A percentile compares a stretch with the other conserved stretches of the same genome.
Evolutionary conservation across 37 sponge, comb jelly and placozoan genomes (phyloP).

Genomic region (Cladorhizidae sp.): DNA sequence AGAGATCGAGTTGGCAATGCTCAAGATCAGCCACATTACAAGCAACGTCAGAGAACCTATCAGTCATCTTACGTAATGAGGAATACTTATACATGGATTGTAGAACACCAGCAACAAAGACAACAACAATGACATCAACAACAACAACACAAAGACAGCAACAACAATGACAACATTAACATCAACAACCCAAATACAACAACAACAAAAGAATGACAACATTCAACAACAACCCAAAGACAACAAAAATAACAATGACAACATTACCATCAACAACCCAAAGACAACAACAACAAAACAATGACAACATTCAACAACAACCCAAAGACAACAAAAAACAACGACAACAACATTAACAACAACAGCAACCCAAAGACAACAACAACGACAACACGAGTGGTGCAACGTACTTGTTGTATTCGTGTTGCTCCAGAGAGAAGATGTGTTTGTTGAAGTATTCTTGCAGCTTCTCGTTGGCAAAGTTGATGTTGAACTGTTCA

Average conservation of each 20-base stretch:
- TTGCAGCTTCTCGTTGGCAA: constrained; percentile 99
- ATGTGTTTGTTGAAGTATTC: constrained; percentile 99
- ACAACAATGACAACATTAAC: too few relatives aligned
- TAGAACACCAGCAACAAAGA: too few relatives aligned
- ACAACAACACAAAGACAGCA: too few relatives aligned
- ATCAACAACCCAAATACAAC: too few relatives aligned
- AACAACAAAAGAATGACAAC: too few relatives aligned
- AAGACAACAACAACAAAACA: not conserved
- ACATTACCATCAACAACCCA: not conserved
- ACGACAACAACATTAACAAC: not conserved
- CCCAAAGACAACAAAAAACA: not conserved
- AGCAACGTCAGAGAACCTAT: too few relatives aligned
- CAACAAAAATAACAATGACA: not conserved
- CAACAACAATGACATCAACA: too few relatives aligned
- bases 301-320: not conserved
- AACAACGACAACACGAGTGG: too few relatives aligned
- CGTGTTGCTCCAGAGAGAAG: constrained; percentile 99
- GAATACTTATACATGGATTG: too few relatives aligned
- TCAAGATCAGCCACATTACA: too few relatives aligned
- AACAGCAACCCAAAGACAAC: not conserved
- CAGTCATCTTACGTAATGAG: too few relatives aligned
- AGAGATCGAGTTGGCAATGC: too few relatives aligned
- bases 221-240: not conserved
- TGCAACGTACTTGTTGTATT: constrained; percentile 97
- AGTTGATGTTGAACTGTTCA: constrained; percentile 99